Percentiles rank a stretch among this genome's conserved stretches.
Evolutionary conservation across 1,140 invertebrate genomes (phyloP).

Genomic region (Carcinoscorpius rotundicauda): DNA sequence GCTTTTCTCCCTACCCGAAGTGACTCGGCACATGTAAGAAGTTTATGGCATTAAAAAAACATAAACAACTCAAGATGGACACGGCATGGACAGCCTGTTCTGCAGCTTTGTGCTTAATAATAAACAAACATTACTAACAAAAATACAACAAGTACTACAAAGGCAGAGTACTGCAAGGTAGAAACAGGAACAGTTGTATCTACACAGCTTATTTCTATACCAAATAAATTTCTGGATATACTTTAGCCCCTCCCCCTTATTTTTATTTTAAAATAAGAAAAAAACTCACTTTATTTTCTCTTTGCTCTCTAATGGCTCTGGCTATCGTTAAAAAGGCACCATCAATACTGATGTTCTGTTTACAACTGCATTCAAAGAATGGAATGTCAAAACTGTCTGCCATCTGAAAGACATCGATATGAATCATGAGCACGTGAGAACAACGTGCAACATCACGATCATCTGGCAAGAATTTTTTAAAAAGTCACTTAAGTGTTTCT

Average conservation of each 20-base stretch:
- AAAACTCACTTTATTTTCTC: slow-evolving; percentile 50
- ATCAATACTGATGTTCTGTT: slow-evolving; percentile 78
- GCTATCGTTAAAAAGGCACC: slow-evolving; percentile 70
- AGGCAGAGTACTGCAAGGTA: neutral
- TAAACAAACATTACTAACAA: neutral
- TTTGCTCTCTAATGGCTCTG: slow-evolving; percentile 62
- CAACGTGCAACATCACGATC: no score
- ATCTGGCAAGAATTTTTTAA: no score
- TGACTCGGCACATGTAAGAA: no score
- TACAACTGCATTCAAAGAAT: slow-evolving; percentile 84
- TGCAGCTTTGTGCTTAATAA: neutral
- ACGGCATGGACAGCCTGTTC: no score
- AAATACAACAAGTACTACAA: neutral
- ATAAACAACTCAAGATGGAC: no score
- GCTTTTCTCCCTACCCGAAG: no score
- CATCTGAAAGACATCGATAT: slow-evolving; percentile 44
- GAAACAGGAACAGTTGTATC: slow-evolving; percentile 1
- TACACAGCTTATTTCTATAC: no score
- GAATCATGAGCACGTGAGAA: no score
- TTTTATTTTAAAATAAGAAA: neutral
- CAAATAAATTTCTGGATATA: no score
- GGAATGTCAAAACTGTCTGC: slow-evolving; percentile 83
- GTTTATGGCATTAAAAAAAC: no score
- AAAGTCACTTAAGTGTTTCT: no score
- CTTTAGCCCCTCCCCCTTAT: no score